Evolutionary conservation across 2,888 invertebrate genomes (phyloP), one percentile per base, ranked within the genome.

Genomic region (Macropis europaea): DNA sequence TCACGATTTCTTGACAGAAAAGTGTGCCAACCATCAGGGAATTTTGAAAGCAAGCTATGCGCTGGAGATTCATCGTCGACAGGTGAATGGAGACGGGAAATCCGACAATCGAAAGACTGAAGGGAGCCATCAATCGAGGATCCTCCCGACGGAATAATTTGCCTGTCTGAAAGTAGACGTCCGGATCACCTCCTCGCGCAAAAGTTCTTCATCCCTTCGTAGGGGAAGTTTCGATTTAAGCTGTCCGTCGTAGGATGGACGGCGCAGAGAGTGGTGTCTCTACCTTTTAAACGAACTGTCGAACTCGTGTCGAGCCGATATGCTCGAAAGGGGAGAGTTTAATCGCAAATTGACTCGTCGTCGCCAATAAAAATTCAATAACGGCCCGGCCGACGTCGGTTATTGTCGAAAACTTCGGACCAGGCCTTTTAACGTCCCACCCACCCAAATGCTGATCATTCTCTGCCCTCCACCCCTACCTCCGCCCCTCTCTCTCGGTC

Each of bases 321-420:
- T 47, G 45, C 48, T 69, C 43, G 57, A 28, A 47, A 45, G 54
- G 24, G 48, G 64, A 34, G 66, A 71, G 69, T 76, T 76, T 80
- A 79, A 81, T 81, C 79, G 83, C 82, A 86, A 84, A 86, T 86
- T 85, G 86, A 79, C 73, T 84, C 74, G 83, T 80, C 78, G 83
- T 75, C 82, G 80, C 83, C 84, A 87, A 87, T 87, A 86, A 87
- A 87, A 87, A 84, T 87, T 86, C 86, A 87, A 87, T 87, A 87
- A 86, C 86, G 81, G 57, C 53, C 78, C 66, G 73, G 60, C 76
- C 77, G 74, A 70, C 81, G 71, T 38, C 61, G 79, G 84, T 83
- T 81, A 86, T 85, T 84, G 85, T 85, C 83, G 79, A 83, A 82
- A 82, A 84, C 77, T 77, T 81, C 59, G 79, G 60, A 69, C 69